These are phyloP conservation scores for Synanthedon vespiformis DNA, from an alignment of 2,888 invertebrate species.

Conservation along the genomic window DNA sequence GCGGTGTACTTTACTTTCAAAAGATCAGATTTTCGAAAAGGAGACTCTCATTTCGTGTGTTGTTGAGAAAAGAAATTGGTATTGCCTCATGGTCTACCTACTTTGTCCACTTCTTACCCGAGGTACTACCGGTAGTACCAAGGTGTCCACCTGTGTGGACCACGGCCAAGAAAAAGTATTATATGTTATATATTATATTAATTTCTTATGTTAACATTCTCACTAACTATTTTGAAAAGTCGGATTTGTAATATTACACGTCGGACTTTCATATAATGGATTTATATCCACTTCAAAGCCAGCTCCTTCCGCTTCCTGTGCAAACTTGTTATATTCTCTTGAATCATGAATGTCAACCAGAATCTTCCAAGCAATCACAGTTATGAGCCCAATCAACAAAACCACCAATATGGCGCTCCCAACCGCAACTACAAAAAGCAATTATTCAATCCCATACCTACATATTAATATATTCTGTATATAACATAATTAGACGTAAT, in stretches of 20 bases:
- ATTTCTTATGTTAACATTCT: neutral
- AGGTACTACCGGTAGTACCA: too few relatives aligned
- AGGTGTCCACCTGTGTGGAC: too few relatives aligned
- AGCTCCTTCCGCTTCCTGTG: conserved; percentile 20
- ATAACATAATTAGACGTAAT: too few relatives aligned
- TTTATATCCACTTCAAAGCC: conserved; percentile 32
- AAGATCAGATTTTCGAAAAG: too few relatives aligned
- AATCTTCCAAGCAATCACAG: conserved; percentile 43
- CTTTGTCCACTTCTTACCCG: too few relatives aligned
- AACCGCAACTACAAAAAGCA: conserved; percentile 31
- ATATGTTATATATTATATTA: too few relatives aligned
- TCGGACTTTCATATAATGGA: conserved; percentile 30
- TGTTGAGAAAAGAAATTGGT: too few relatives aligned
- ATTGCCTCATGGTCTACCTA: too few relatives aligned
- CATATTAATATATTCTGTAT: too few relatives aligned
- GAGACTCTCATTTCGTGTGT: too few relatives aligned
- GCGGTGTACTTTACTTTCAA: too few relatives aligned
- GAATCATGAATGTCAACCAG: conserved; percentile 38
- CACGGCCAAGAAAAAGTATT: too few relatives aligned
- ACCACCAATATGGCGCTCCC: conserved; percentile 34
- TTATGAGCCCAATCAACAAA: conserved; percentile 41
- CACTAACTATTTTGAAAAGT: conserved; percentile 8
- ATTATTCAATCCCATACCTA: neutral
- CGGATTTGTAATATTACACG: conserved; percentile 31
- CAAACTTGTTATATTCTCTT: conserved; percentile 40